These are phyloP conservation scores for Lophura nycthemera DNA, from an alignment of 2,113 vertebrate species.

Conservation along the genomic window DNA sequence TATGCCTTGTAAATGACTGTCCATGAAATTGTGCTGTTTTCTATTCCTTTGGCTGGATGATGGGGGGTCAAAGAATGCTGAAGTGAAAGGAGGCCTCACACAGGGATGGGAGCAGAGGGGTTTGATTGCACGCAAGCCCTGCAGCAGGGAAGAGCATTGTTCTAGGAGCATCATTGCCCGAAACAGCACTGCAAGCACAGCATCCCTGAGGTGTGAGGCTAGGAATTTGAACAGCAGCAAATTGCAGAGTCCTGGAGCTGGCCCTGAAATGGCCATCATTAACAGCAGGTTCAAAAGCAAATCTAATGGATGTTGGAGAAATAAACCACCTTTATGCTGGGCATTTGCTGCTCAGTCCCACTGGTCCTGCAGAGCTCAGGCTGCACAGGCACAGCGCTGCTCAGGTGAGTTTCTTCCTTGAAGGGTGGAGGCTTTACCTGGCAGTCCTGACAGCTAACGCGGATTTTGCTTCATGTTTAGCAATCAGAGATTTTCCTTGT, in stretches of 20 bases:
- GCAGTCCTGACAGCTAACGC: not conserved
- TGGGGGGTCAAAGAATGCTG: not conserved
- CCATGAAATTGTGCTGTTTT: not conserved
- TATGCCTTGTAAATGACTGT: not conserved
- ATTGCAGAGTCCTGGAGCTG: not conserved
- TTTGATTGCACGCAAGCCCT: fast-evolving
- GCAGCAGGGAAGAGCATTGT: not conserved
- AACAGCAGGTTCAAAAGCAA: not conserved
- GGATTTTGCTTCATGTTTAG: not conserved
- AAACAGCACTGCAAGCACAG: not conserved
- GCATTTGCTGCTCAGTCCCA: not conserved
- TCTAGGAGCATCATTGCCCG: not conserved
- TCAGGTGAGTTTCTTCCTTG: not conserved
- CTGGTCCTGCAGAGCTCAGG: not conserved
- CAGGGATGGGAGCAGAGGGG: not conserved
- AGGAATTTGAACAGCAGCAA: not conserved
- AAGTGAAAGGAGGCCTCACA: not conserved
- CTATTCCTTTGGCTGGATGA: not conserved
- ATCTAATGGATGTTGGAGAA: not conserved
- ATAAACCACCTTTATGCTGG: not conserved
- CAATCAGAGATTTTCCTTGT: not conserved
- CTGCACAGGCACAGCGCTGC: fast-evolving
- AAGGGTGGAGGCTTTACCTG: not conserved
- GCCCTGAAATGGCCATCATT: not conserved
- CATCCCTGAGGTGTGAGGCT: not conserved